Conservation (phyloP, 2,797 vertebrate genomes). For the Coreius guichenoti region DNA sequence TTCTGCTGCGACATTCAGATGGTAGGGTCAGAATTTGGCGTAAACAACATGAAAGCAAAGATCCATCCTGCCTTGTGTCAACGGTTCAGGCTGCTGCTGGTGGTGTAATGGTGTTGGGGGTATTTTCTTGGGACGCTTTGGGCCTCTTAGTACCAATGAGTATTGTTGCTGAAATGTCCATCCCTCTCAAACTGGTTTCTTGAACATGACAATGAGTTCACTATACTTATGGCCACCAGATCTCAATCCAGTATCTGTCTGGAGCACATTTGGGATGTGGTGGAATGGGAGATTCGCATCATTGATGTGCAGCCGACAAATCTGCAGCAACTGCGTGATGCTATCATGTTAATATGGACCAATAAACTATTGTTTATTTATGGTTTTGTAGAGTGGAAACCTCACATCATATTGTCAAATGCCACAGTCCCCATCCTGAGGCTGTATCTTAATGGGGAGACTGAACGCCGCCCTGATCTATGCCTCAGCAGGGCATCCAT, state of each 20-base stretch:
- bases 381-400: too few species aligned
- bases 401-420: background rate
- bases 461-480: too few species aligned
- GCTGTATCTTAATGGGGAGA: too few species aligned
- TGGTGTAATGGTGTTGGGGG: too few species aligned
- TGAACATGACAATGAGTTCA: too few species aligned
- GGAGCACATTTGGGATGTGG: background rate
- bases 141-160: too few species aligned
- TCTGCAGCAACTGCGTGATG: slow-evolving; percentile 27
- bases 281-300: slow-evolving; percentile 41
- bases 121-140: too few species aligned
- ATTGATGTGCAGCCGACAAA: slow-evolving; percentile 57
- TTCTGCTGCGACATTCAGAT: slow-evolving; percentile 40
- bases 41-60: slow-evolving; percentile 54
- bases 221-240: too few species aligned
- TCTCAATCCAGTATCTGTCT: too few species aligned
- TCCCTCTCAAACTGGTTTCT: too few species aligned
- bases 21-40: slow-evolving; percentile 49
- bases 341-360: background rate
- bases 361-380: too few species aligned
- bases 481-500: background rate
- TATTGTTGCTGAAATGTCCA: too few species aligned
- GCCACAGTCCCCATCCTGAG: background rate
- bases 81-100: background rate
- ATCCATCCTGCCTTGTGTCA: slow-evolving; percentile 48